Conservation (phyloP, 2,113 vertebrate genomes). For the Hoplias malabaricus region DNA sequence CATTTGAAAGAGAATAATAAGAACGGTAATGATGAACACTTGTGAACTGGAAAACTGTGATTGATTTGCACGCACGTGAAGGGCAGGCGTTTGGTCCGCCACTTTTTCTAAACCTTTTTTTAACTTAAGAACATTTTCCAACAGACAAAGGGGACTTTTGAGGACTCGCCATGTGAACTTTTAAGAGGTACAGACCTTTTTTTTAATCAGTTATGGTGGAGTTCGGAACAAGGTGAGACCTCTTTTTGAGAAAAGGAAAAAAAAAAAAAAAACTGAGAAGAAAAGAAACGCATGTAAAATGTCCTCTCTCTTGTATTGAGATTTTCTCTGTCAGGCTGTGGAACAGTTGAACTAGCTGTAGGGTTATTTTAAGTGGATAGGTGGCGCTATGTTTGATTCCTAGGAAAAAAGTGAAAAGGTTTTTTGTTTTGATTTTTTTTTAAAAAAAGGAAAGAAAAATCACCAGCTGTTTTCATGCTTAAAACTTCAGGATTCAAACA, state of each 20-base stretch:
- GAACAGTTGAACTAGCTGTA: conserved; percentile 95
- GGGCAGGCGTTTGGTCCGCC: conserved; percentile 65
- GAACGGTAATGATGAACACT: conserved; percentile 42
- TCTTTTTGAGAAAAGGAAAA: conserved; percentile 80
- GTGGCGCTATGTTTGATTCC: conserved; percentile 98
- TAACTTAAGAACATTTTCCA: conserved; percentile 64
- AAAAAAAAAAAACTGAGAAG: conserved; percentile 71
- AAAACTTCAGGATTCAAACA: conserved; percentile 97
- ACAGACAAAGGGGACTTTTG: conserved; percentile 76
- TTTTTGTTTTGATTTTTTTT: too few species aligned
- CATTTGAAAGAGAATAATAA: not conserved
- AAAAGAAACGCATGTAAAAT: conserved; percentile 90
- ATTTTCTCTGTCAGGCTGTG: conserved; percentile 96
- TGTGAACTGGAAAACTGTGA: conserved; percentile 78
- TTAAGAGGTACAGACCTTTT: conserved; percentile 81
- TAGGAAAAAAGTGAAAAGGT: conserved; percentile 51
- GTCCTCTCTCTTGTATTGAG: conserved; percentile 94
- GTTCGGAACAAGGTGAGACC: conserved; percentile 85
- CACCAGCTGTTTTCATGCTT: conserved; percentile 96
- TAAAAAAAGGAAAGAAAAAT: conserved; percentile 60
- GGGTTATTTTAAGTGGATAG: conserved; percentile 94
- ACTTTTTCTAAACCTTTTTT: conserved; percentile 62
- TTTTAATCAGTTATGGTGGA: conserved; percentile 73
- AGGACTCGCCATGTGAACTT: conserved; percentile 78
- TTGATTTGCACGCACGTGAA: conserved; percentile 87